A percentile compares a stretch with the other conserved stretches of the same genome.
phyloP scores from a whole-genome alignment of 2,888 invertebrate species.

The Epinotia nisella region DNA sequence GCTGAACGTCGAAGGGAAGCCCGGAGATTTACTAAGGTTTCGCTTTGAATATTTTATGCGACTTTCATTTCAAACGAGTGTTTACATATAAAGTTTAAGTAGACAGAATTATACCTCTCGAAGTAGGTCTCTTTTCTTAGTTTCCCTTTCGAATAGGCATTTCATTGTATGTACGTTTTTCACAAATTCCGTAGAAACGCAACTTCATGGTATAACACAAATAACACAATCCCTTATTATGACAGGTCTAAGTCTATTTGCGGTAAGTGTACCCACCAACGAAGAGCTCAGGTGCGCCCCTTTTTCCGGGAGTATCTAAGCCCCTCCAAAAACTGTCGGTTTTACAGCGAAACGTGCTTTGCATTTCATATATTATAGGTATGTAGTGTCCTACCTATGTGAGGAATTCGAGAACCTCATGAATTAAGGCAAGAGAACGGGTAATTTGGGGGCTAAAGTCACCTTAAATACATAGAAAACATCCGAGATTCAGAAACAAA shows the following conservation, averaged over 20 bases:
- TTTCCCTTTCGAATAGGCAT: constrained; percentile 14
- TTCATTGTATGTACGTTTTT: constrained; percentile 29
- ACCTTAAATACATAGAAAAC: too few relatives aligned
- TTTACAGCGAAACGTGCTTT: constrained; percentile 48
- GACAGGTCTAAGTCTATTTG: constrained; percentile 43
- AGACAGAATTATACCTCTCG: background rate
- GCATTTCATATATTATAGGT: constrained; percentile 43
- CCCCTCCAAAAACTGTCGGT: constrained; percentile 50
- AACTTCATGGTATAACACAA: too few relatives aligned
- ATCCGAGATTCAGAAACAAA: too few relatives aligned
- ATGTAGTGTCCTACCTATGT: background rate
- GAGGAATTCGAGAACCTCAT: background rate
- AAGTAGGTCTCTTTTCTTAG: background rate
- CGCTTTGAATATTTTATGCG: constrained; percentile 11
- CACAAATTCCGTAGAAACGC: constrained; percentile 33
- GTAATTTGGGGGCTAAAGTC: too few relatives aligned
- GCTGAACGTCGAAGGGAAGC: background rate
- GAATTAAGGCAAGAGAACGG: too few relatives aligned
- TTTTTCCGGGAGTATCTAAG: constrained; percentile 51
- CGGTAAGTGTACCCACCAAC: constrained; percentile 27
- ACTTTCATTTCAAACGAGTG: constrained; percentile 11
- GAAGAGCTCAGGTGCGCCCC: constrained; percentile 51
- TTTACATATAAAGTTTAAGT: constrained; percentile 1
- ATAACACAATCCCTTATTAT: constrained; percentile 34
- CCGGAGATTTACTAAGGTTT: constrained; percentile 1